Evolutionary conservation across 2,113 vertebrate species (phyloP), one percentile per base, ranked within the genome.

Genomic region (Geococcyx californianus): DNA sequence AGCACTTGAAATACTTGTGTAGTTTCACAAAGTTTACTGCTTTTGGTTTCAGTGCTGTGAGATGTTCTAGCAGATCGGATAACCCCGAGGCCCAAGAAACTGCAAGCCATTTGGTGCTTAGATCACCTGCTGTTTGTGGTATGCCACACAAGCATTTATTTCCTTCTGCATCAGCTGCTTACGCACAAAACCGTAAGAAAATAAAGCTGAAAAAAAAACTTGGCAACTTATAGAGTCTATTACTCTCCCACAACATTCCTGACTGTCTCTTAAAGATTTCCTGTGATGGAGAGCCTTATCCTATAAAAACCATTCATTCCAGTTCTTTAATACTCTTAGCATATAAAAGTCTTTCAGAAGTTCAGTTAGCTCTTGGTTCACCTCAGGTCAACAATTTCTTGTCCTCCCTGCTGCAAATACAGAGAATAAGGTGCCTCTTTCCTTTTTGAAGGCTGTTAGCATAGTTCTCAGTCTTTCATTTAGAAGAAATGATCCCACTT

Each of bases 201-300:
- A 96, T 52, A 52, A 84, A 89, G 16, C 64, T 78, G 76, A 40
- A 70, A 84, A 75, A 84, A 72, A 72, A 42, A 15, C 31, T 78
- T 95, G 93, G 68, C 93, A 87, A 90, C 42, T 69, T 80, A 28
- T 2, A 52, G 52, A 81, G 68, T 44, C 64, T 81, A 19, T 76
- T 94, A 20, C 29, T 86, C 76, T 92, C 76, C 76, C 91, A 93
- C 91, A 90, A 31, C 76, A 93, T 95, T 97, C 91, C 89, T 92
- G 51, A 70, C 51, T 78, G 73, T 67, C 83, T 94, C 64, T 74
- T 79, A 85, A 94, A 68, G 29, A 28, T 5, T 95, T 80, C 12
- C 52, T 5, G 2, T 31, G 42, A 73, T 87, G 73, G 42, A 78
- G 80, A 89, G 67, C 1, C 59, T 78, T 31, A 64, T 83, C 19